These are phyloP conservation scores for Pammene fasciana DNA, from an alignment of 2,888 invertebrate genomes.

Conservation along the genomic window DNA sequence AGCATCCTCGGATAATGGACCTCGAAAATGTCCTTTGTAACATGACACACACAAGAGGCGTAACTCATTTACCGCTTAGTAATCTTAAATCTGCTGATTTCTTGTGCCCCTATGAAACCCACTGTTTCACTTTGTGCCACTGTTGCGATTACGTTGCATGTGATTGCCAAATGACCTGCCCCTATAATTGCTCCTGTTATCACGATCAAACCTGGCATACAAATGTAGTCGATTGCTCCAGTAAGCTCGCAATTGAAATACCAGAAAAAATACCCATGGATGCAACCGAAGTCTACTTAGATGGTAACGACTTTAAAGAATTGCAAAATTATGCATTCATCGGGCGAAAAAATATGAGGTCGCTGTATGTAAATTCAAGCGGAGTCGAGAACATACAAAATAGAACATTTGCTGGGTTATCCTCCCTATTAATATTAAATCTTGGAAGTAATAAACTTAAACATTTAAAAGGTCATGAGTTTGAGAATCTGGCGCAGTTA, in stretches of 20 bases:
- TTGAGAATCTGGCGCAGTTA: constrained; percentile 90
- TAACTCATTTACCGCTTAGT: constrained; percentile 89
- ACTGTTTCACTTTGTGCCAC: constrained; percentile 96
- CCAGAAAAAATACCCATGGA: constrained; percentile 96
- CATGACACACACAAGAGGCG: constrained; percentile 91
- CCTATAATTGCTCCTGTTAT: constrained; percentile 96
- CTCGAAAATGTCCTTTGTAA: constrained; percentile 93
- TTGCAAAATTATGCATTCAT: constrained; percentile 95
- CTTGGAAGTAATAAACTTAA: constrained; percentile 93
- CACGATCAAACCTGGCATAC: constrained; percentile 97
- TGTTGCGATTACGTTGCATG: constrained; percentile 98
- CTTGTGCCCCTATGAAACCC: constrained; percentile 94
- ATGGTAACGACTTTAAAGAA: constrained; percentile 93
- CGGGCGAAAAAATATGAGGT: constrained; percentile 94
- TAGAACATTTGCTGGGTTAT: constrained; percentile 93
- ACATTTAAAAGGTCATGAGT: constrained; percentile 91
- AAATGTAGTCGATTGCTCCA: constrained; percentile 95
- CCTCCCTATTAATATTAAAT: constrained; percentile 90
- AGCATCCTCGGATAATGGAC: constrained; percentile 94
- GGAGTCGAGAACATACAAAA: constrained; percentile 93
- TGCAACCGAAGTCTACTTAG: constrained; percentile 95
- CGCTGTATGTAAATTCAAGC: constrained; percentile 93
- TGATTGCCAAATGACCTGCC: constrained; percentile 98
- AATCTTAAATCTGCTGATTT: constrained; percentile 92
- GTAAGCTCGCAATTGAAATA: constrained; percentile 88